A percentile compares a stretch with the other conserved stretches of the same genome.
phyloP scores from a whole-genome alignment of 2,888 invertebrate species.

The Diplazon laetatorius region DNA sequence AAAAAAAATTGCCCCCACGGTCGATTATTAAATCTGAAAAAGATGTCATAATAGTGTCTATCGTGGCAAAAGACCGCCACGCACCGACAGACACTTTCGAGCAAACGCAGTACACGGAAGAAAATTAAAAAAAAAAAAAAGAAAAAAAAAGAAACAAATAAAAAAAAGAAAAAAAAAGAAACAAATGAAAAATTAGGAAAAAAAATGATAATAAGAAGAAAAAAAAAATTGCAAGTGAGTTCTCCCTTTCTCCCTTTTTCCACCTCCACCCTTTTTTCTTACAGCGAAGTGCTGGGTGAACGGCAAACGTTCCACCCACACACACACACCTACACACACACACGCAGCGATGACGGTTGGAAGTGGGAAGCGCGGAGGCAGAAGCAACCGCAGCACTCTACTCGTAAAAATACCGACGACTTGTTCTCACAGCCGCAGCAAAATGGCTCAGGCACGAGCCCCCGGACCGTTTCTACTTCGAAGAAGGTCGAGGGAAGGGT shows the following conservation, averaged over 20 bases:
- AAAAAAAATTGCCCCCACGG: no score
- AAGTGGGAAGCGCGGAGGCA: constrained; percentile 26
- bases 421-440: constrained; percentile 43
- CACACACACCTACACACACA: constrained; percentile 25
- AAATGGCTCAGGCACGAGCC: constrained; percentile 41
- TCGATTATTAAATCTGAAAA: no score
- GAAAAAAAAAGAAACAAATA: no score
- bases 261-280: constrained; percentile 15
- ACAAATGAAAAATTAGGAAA: no score
- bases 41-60: no score
- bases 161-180: no score
- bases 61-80: no score
- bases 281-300: constrained; percentile 34
- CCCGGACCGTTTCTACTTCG: no score
- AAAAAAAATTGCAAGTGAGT: constrained; percentile 52
- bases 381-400: constrained; percentile 54
- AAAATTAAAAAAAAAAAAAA: no score
- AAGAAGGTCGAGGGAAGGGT: no score
- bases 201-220: no score
- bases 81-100: constrained; percentile 42
- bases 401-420: constrained; percentile 65
- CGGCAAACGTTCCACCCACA: constrained; percentile 33
- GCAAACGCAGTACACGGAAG: no score
- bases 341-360: constrained; percentile 6
- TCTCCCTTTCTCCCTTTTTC: constrained; percentile 30